phyloP scores from a whole-genome alignment of 2,797 vertebrate genomes.

The Lacerta bilineata region DNA sequence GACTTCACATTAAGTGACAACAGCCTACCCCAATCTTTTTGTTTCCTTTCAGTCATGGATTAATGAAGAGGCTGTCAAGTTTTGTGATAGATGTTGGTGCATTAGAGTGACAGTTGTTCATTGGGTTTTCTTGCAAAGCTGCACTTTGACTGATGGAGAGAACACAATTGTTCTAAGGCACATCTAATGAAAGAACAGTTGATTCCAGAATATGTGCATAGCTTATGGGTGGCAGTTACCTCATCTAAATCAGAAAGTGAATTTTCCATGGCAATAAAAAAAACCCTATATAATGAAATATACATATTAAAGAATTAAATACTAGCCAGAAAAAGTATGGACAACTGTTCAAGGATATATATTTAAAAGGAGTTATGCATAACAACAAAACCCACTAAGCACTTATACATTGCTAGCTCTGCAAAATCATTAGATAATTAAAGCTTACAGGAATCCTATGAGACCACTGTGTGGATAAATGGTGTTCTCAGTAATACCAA shows the following conservation, averaged over 20 bases:
- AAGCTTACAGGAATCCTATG: constrained; percentile 8
- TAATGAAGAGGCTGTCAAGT: constrained; percentile 24
- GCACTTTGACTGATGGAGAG: constrained; percentile 11
- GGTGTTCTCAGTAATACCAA: neutral
- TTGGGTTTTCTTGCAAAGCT: constrained; percentile 23
- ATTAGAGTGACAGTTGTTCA: constrained; percentile 39
- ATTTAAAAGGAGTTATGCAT: constrained; percentile 7
- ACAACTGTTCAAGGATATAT: neutral
- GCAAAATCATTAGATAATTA: constrained; percentile 8
- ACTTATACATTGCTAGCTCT: constrained; percentile 4
- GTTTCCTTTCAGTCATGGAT: constrained; percentile 22
- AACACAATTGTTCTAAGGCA: constrained; percentile 5
- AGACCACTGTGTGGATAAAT: neutral
- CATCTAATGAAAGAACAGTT: neutral
- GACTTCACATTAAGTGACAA: constrained; percentile 20
- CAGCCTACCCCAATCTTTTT: constrained; percentile 19
- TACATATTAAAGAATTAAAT: constrained; percentile 18
- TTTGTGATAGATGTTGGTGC: constrained; percentile 25
- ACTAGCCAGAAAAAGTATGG: neutral
- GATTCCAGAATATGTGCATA: neutral
- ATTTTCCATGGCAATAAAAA: neutral
- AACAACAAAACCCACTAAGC: constrained; percentile 13
- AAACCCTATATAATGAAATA: constrained; percentile 2
- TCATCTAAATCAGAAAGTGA: constrained; percentile 7
- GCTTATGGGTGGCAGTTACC: neutral